Base-by-base conservation (phyloP, 2,797 vertebrate genomes). In the Pampus argenteus region DNA sequence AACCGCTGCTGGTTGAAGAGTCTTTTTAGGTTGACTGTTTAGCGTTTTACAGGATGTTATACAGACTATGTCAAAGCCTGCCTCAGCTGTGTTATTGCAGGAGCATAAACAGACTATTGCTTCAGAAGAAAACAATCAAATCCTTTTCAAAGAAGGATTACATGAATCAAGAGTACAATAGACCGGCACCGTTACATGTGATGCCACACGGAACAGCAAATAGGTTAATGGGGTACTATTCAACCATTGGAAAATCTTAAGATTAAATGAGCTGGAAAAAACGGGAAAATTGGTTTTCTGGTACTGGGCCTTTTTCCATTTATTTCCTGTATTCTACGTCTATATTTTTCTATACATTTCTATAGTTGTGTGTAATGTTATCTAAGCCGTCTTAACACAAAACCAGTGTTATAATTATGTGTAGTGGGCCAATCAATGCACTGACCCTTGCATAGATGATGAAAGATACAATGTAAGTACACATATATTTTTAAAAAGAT, bases 391-490 rank as follows among this genome's bases (percentile, higher is more conserved):
- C 31, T 79, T 70, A 66, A 81, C 49, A 55, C 49, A 10, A 71
- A 79, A 40, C 26, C 9, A 36, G 51, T 45, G 22, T 57, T 68
- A 54, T 66, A 76, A 66, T 78, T 63, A 72, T 60, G 52, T 54
- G 36, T 71, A 86, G 83, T 80, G 64, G 61, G 55, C 66, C 57
- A 69, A 78, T 85, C 44, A 52, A 67, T 74, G 54, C 40, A 44
- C 66, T 83, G 80, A 83, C 82, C 68, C 48, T 4, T 26, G 23
- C 44, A 6, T 8, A 26, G 55, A 78, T 68, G 69, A 79, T 50
- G 22, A 74, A 79, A 56, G 48, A 76, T 42, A 26, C 29, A 63
- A 17, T 10, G 6, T 23, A 50, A 50, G 17, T 29, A 23, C 5
- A 26, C 45, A 40, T 20, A 65, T 56, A 71, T 50, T 56, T 76